phyloP scores from a whole-genome alignment of 1,140 invertebrate species.

The Pararge aegeria region DNA sequence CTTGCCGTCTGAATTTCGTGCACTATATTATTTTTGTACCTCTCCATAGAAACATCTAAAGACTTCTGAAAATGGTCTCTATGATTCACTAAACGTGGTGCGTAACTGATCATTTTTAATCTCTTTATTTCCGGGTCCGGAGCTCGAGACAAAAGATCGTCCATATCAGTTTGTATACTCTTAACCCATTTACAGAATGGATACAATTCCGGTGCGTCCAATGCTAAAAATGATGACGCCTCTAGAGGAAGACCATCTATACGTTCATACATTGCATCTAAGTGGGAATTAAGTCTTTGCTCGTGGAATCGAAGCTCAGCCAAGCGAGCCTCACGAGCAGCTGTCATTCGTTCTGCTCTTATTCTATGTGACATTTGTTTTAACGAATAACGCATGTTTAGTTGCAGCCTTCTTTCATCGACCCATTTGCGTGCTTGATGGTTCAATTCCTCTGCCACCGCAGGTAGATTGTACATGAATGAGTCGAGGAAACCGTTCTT shows the following conservation, averaged over 20 bases:
- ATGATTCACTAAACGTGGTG: constrained; percentile 44
- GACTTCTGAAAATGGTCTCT: constrained; percentile 49
- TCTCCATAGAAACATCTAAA: constrained; percentile 35
- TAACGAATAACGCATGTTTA: constrained; percentile 54
- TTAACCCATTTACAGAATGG: constrained; percentile 45
- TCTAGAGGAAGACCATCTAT: constrained; percentile 42
- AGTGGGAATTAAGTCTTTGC: constrained; percentile 45
- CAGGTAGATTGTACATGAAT: constrained; percentile 43
- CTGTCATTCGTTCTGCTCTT: constrained; percentile 49
- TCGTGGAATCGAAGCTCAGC: constrained; percentile 51
- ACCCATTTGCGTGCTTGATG: constrained; percentile 50
- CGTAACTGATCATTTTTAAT: constrained; percentile 63
- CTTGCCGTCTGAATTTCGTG: constrained; percentile 46
- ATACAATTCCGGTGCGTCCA: constrained; percentile 56
- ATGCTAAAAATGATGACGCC: constrained; percentile 38
- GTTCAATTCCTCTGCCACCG: constrained; percentile 44
- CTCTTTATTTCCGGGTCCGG: constrained; percentile 45
- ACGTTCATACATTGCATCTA: constrained; percentile 50
- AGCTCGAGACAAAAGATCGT: constrained; percentile 33
- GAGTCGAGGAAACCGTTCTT: constrained; percentile 60
- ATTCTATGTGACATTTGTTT: constrained; percentile 54
- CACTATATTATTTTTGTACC: constrained; percentile 43
- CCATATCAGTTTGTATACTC: constrained; percentile 41
- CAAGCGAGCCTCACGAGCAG: constrained; percentile 44
- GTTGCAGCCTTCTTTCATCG: constrained; percentile 37